Evolutionary conservation across 2,888 invertebrate species (phyloP).

Genomic region (Ashinkailepas kermadecensis): DNA sequence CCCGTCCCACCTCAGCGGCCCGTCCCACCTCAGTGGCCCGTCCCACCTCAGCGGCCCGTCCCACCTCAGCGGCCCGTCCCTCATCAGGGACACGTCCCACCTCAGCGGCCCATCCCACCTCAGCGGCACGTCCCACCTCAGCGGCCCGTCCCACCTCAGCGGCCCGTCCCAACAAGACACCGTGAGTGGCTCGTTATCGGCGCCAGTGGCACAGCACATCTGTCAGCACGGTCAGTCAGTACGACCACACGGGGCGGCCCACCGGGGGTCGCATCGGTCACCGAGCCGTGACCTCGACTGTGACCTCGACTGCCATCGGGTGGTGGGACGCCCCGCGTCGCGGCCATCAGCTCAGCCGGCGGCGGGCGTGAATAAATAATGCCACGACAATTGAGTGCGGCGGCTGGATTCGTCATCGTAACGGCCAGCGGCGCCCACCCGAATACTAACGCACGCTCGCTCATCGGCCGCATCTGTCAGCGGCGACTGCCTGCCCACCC

Average conservation of each 20-base stretch:
- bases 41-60: too few species aligned
- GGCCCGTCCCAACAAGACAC: background rate
- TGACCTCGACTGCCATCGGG: too few species aligned
- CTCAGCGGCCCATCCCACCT: too few species aligned
- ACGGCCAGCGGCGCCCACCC: background rate
- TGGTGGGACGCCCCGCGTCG: too few species aligned
- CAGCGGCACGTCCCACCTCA: too few species aligned
- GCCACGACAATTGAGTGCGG: background rate
- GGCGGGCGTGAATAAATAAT: conserved; percentile 14
- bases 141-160: too few species aligned
- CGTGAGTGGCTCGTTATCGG: background rate
- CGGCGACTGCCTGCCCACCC: background rate
- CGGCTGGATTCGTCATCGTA: conserved; percentile 8
- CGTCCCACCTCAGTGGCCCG: too few species aligned
- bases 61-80: too few species aligned
- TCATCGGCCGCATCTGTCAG: background rate
- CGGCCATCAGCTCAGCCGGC: too few species aligned
- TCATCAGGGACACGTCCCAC: too few species aligned
- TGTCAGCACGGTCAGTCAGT: background rate
- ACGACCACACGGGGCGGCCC: background rate
- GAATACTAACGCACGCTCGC: background rate
- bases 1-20: too few species aligned
- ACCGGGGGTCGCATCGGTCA: background rate
- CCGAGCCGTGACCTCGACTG: background rate
- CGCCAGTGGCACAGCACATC: background rate